Base-by-base conservation (phyloP, 1,140 invertebrate species). In the Belonocnema kinseyi region DNA sequence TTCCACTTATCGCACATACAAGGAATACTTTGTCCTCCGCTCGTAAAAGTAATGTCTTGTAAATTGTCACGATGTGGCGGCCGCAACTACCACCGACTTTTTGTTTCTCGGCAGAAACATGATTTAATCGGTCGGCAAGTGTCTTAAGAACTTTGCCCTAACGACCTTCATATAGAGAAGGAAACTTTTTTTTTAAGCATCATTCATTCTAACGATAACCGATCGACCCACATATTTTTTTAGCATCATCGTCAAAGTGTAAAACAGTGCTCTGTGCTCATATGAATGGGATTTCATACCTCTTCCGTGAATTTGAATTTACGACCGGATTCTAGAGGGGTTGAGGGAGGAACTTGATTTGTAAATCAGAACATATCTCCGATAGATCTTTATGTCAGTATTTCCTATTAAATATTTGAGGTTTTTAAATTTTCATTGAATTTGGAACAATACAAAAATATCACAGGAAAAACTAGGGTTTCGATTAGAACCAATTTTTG, bases 41-140 rank as follows among this genome's bases (percentile, higher is more conserved):
- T 73, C 82, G 76, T 86, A 85, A 87, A 88, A 87, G 79, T 85
- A 83, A 85, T 83, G 82, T 75, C 81, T 85, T 85, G 83, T 84
- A 88, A 84, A 85, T 86, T 86, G 80, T 80, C 78, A 70, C 54
- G 58, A 79, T 78, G 73, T 70, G 74, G 75, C 72, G 78, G 71
- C 54, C 40, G 40, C 40, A 8, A 46, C 71, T 71, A 58, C 14
- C 74, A 54, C 76, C 54, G 61, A 72, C 52, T 73, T 76, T 71
- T 79, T 16, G 61, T 78, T 78, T 75, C 50, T 56, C n/a, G 54
- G 51, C 4, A n/a, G 61, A 7, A 66, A 40, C 26, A 66, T 40
- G 26, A 66, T 66, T 66, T 66, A 40, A 40, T 40, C 26, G 16
- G 56, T 16, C 50, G 73, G 53, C 73, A 26, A 13, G 11, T 26